phyloP scores from a whole-genome alignment of 2,888 invertebrate genomes.

The Aleiodes testaceus region DNA sequence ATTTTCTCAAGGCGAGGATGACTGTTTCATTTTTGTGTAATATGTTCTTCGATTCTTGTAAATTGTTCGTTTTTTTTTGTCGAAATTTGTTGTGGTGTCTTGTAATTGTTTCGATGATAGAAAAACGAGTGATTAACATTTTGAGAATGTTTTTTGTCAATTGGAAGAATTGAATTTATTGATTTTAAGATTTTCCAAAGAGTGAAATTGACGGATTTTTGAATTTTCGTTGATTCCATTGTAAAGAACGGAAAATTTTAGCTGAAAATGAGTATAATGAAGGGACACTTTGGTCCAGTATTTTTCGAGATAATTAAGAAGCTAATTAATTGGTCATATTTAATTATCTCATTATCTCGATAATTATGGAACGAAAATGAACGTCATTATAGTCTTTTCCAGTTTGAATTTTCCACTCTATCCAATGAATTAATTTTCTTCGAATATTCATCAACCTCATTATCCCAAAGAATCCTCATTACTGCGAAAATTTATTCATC shows the following conservation, averaged over 20 bases:
- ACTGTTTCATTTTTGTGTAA: slow-evolving; percentile 23
- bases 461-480: no score
- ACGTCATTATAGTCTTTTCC: no score
- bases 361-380: background rate
- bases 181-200: no score
- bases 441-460: no score
- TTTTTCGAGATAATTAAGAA: no score
- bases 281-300: no score
- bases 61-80: slow-evolving; percentile 8
- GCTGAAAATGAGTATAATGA: no score
- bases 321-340: background rate
- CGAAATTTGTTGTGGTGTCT: slow-evolving; percentile 9
- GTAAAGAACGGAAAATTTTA: no score
- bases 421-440: no score
- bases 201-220: background rate
- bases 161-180: background rate
- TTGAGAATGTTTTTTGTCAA: background rate
- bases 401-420: no score
- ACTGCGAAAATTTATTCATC: background rate
- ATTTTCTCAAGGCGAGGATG: slow-evolving; percentile 27
- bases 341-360: background rate
- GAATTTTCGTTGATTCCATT: background rate
- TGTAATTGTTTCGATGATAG: slow-evolving; percentile 21
- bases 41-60: slow-evolving; percentile 3
- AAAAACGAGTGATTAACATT: slow-evolving; percentile 1